Evolutionary conservation across 2,888 invertebrate species (phyloP), one percentile per base, ranked within the genome.

Genomic region (Harpalus rufipes): DNA sequence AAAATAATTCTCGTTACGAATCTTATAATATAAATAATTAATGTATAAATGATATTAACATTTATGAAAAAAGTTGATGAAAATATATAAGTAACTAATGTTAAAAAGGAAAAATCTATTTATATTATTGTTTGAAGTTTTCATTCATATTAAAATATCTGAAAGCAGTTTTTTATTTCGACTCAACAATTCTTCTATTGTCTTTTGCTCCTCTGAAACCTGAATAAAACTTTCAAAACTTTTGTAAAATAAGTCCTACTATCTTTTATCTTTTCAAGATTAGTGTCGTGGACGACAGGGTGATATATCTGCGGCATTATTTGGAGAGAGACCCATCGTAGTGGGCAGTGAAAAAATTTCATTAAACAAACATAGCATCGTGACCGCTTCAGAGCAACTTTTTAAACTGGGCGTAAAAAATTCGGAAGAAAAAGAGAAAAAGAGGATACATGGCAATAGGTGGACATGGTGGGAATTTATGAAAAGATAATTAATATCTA

Each of bases 371-470:
- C 44, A 51, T 51, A 51, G 44, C 10, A 51, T 51, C 44, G 10
- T 2, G 12, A 12, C 10, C 5, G 32, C 5, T 32, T 6, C 32
- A 32, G 32, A 5, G 5, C 32, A 32, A 32, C 32, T 63, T 63
- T 76, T 76, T 76, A 44, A 76, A 76, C 16, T 76, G 76, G n/a
- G 14, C 44, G 74, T 44, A 76, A 72, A 76, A 51, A 76, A 76
- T 76, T 39, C 21, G 76, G 16, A 76, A 76, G 76, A 76, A 76
- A 76, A 76, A 56, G 51, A 18, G 76, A 76, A 76, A 76, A 76
- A 51, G 76, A 51, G 44, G 10, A 12, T 8, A 59, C 16, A 59
- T 14, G 14, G 59, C 59, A 14, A 14, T 14, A 16, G 59, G 14
- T 14, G 14, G 56, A 51, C 44, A 51, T 12, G 10, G 44, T 8